A percentile compares a stretch with the other conserved stretches of the same genome.
Conservation (phyloP, 2,888 invertebrate genomes). For the Coenonympha arcania region DNA sequence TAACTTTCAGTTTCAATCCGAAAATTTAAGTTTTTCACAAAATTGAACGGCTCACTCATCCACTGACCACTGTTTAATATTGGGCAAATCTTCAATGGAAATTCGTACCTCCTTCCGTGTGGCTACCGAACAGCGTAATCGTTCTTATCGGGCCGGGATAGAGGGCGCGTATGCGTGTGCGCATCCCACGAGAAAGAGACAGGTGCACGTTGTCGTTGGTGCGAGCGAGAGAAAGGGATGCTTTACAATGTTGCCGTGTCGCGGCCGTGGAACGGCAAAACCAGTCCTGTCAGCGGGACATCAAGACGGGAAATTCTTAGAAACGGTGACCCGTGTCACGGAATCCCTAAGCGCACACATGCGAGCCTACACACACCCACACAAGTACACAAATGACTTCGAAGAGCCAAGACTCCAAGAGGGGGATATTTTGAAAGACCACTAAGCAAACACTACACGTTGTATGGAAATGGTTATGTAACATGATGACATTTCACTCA, state of each 20-base stretch:
- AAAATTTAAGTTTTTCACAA: conserved; percentile 20
- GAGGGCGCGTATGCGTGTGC: conserved; percentile 67
- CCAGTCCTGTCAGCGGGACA: conserved; percentile 73
- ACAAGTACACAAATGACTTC: not conserved
- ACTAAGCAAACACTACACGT: conserved; percentile 4
- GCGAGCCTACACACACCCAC: conserved; percentile 32
- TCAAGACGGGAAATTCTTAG: conserved; percentile 72
- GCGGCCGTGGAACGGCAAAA: conserved; percentile 63
- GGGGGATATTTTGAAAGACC: conserved; percentile 6
- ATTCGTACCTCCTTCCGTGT: conserved; percentile 45
- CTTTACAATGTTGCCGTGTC: conserved; percentile 60
- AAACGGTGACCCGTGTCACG: conserved; percentile 74
- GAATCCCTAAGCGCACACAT: conserved; percentile 68
- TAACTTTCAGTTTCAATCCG: conserved; percentile 14
- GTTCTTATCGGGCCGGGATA: conserved; percentile 62
- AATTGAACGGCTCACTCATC: conserved; percentile 14
- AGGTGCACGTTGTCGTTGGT: conserved; percentile 25
- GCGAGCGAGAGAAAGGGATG: conserved; percentile 51
- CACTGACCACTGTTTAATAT: conserved; percentile 5
- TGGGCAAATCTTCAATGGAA: conserved; percentile 52
- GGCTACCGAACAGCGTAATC: conserved; percentile 65
- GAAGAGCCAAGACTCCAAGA: conserved; percentile 3
- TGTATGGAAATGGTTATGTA: conserved; percentile 5
- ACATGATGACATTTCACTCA: conserved; percentile 6
- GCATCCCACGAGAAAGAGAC: conserved; percentile 57